Evolutionary conservation across 2,888 invertebrate species (phyloP).

Genomic region (Agriopis aurantiaria): DNA sequence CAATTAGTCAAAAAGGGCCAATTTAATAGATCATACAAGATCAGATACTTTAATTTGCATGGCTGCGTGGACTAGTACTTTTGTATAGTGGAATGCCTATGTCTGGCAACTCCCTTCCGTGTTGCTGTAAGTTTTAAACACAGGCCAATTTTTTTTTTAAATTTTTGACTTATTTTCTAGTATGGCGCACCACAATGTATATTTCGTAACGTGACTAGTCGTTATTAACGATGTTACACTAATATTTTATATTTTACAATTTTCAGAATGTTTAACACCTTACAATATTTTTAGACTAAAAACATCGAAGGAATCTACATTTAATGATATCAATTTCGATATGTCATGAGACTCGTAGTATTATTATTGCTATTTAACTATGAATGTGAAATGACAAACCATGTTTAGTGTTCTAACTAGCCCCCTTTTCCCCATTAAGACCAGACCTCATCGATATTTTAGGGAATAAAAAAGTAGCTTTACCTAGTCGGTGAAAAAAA

Average conservation of each 20-base stretch:
- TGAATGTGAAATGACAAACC: constrained; percentile 31
- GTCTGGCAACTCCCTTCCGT: no score
- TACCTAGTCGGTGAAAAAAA: neutral
- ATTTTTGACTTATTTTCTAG: constrained; percentile 54
- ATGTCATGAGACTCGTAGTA: constrained; percentile 62
- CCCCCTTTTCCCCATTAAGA: constrained; percentile 11
- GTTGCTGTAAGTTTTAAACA: constrained; percentile 4
- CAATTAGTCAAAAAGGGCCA: no score
- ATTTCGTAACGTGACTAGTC: constrained; percentile 50
- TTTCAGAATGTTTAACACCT: constrained; percentile 37
- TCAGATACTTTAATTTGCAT: no score
- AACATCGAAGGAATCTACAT: constrained; percentile 59
- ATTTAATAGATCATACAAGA: no score
- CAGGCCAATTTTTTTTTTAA: constrained; percentile 39
- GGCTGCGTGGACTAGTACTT: no score
- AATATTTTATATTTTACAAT: constrained; percentile 38
- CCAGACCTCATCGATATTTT: constrained; percentile 9
- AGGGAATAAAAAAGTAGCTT: neutral
- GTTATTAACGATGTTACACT: constrained; percentile 50
- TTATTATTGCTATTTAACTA: constrained; percentile 41
- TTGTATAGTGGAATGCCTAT: no score
- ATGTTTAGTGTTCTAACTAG: constrained; percentile 29
- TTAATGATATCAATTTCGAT: constrained; percentile 51
- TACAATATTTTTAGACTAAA: constrained; percentile 59
- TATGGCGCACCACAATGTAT: constrained; percentile 62